A percentile compares a stretch with the other conserved stretches of the same genome.
These are phyloP conservation scores for Polymixis lichenea DNA, from an alignment of 2,888 invertebrate genomes.

Conservation along the genomic window DNA sequence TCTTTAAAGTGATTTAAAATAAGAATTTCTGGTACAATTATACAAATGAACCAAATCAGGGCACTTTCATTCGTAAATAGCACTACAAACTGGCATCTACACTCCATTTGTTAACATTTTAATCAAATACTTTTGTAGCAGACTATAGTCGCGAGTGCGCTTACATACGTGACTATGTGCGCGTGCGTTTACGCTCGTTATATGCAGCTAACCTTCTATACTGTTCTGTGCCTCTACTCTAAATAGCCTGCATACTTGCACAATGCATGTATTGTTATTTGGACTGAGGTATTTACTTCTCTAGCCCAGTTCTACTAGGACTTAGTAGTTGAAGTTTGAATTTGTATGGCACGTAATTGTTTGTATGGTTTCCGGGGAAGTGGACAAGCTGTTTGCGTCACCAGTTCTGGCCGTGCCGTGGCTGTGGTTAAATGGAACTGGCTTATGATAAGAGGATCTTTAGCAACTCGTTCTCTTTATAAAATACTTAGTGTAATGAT, in stretches of 20 bases:
- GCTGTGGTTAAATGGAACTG: not conserved
- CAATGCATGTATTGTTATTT: conserved; percentile 41
- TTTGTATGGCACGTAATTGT: conserved; percentile 27
- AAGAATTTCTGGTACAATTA: not conserved
- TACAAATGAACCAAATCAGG: not conserved
- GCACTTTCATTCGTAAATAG: not conserved
- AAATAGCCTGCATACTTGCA: conserved; percentile 46
- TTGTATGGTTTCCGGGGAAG: conserved; percentile 19
- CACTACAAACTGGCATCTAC: not conserved
- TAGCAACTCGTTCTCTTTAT: not conserved
- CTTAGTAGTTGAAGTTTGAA: conserved; percentile 44
- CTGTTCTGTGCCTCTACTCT: not conserved
- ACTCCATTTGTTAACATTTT: not conserved
- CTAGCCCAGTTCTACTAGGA: conserved; percentile 30
- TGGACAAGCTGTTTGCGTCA: conserved; percentile 13
- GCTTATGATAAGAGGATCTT: not conserved
- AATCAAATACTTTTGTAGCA: not conserved
- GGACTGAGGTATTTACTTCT: conserved; percentile 35
- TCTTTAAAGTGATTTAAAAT: not conserved
- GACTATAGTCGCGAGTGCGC: not conserved
- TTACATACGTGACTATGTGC: not conserved
- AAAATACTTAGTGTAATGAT: not conserved
- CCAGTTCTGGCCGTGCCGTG: not conserved
- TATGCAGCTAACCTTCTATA: conserved; percentile 2
- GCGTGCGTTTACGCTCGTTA: not conserved